A percentile compares a stretch with the other conserved stretches of the same genome.
These are phyloP conservation scores for Stomatorhinus ivindoensis DNA, from an alignment of 2,113 vertebrate genomes.

Conservation along the genomic window DNA sequence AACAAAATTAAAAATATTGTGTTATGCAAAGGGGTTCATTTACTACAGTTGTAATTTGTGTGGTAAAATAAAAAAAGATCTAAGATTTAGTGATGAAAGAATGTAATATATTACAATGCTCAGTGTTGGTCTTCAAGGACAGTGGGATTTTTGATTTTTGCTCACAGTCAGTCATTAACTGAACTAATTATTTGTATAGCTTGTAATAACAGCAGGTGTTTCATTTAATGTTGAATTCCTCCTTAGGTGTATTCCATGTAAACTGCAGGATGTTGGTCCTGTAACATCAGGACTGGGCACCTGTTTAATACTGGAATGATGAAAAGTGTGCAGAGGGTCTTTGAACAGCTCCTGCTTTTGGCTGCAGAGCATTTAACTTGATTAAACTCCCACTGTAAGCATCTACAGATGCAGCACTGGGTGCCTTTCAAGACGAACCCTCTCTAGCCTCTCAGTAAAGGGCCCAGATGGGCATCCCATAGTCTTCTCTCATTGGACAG, in stretches of 20 bases:
- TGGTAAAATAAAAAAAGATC: not conserved
- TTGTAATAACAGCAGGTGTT: not conserved
- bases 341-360: not conserved
- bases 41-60: not conserved
- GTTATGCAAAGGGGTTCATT: not conserved
- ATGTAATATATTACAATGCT: not conserved
- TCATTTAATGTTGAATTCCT: not conserved
- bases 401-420: not conserved
- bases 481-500: not conserved
- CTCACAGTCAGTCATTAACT: not conserved
- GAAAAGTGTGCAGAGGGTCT: not conserved
- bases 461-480: not conserved
- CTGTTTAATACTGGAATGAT: not conserved
- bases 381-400: not conserved
- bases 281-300: not conserved
- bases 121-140: not conserved
- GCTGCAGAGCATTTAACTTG: not conserved
- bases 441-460: not conserved
- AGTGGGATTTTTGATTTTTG: not conserved
- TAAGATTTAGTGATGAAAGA: not conserved
- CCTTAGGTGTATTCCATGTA: not conserved
- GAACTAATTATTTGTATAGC: not conserved
- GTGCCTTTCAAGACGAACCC: not conserved
- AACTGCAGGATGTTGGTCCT: not conserved
- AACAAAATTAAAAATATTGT: not conserved